Evolutionary conservation across 2,797 vertebrate species (phyloP).

Genomic region (Falco naumanni): DNA sequence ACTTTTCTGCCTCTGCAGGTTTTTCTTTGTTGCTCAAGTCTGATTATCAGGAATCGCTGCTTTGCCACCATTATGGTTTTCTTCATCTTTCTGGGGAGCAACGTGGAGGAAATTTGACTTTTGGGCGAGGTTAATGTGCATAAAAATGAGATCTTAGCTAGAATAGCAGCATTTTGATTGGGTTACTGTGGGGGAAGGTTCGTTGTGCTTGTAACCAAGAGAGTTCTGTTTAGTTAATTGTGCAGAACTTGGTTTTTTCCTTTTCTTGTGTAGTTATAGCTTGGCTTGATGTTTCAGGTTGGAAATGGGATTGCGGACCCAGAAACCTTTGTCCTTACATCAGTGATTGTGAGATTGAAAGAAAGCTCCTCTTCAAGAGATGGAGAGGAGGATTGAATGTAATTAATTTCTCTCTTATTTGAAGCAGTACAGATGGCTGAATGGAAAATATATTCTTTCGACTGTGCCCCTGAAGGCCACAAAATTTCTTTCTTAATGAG

Average conservation of each 20-base stretch:
- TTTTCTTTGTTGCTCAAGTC: background rate
- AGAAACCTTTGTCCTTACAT: background rate
- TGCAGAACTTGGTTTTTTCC: background rate
- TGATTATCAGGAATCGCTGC: background rate
- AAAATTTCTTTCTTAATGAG: background rate
- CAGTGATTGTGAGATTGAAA: background rate
- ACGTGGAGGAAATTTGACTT: background rate
- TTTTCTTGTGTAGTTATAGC: background rate
- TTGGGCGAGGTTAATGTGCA: rapidly evolving
- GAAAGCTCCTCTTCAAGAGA: background rate
- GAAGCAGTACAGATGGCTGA: background rate
- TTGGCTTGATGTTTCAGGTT: background rate
- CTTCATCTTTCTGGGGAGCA: background rate
- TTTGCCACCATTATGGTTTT: background rate
- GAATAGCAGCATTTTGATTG: background rate
- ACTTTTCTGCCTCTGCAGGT: background rate
- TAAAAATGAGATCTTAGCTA: background rate
- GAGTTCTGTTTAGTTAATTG: background rate
- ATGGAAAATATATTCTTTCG: background rate
- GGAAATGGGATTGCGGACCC: background rate
- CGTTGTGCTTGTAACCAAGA: background rate
- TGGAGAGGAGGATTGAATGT: background rate
- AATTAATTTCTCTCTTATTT: background rate
- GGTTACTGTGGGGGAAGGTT: background rate
- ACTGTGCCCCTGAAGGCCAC: background rate